phyloP scores from a whole-genome alignment of 2,797 vertebrate genomes.

The Siniperca obscura region DNA sequence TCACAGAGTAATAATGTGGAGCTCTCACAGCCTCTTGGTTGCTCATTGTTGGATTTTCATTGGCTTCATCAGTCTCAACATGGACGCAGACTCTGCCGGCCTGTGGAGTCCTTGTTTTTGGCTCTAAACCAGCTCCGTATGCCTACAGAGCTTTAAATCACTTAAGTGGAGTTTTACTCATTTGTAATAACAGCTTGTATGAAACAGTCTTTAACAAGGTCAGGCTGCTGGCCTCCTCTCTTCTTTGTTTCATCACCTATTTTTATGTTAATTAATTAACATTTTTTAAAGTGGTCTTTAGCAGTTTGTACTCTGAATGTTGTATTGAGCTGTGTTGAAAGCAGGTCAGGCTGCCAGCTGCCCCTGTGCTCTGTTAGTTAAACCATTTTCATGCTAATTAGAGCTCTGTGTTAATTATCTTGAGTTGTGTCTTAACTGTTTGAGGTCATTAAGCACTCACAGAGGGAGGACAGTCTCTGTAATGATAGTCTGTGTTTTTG shows the following conservation, averaged over 20 bases:
- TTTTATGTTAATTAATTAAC: conserved; percentile 70
- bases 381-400: conserved; percentile 81
- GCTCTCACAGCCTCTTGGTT: neutral
- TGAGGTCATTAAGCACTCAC: conserved; percentile 68
- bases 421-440: conserved; percentile 70
- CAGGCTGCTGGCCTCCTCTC: conserved; percentile 25
- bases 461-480: conserved; percentile 68
- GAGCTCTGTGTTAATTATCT: conserved; percentile 72
- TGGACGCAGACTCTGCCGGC: neutral
- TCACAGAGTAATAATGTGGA: neutral
- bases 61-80: neutral
- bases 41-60: neutral
- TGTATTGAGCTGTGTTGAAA: conserved; percentile 40
- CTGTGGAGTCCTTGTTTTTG: conserved; percentile 18
- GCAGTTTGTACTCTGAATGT: conserved; percentile 12
- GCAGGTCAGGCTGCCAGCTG: conserved; percentile 65
- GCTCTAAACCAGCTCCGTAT: conserved; percentile 12
- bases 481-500: conserved; percentile 58
- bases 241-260: conserved; percentile 45
- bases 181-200: conserved; percentile 57
- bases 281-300: conserved; percentile 38
- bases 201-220: conserved; percentile 46
- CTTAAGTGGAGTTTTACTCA: conserved; percentile 53
- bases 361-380: conserved; percentile 56
- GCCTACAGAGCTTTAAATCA: conserved; percentile 35